Conservation (phyloP, 2,113 vertebrate species). For the Crotalus horridus region DNA sequence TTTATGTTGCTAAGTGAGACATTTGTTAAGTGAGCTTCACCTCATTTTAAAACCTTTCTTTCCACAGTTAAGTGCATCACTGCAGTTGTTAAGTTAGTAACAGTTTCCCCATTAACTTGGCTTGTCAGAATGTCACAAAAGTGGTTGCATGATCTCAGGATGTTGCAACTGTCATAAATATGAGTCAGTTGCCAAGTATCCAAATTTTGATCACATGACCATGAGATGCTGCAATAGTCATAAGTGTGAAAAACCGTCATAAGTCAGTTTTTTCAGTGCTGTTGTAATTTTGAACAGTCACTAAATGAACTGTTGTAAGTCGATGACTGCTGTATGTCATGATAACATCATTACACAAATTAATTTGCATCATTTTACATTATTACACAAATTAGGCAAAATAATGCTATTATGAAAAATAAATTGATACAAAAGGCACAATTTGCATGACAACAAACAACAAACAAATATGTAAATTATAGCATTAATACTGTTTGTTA, state of each 20-base stretch:
- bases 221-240: neutral
- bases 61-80: no score
- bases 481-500: neutral
- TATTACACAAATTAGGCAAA: neutral
- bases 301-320: neutral
- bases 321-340: neutral
- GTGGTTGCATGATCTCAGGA: neutral
- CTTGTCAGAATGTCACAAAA: neutral
- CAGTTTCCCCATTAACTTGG: no score
- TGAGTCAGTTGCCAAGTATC: neutral
- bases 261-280: neutral
- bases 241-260: no score
- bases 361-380: neutral
- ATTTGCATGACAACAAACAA: neutral
- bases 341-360: neutral
- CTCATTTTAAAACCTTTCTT: no score
- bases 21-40: no score
- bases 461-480: neutral
- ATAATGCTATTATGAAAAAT: neutral
- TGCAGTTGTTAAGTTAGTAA: no score
- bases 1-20: no score
- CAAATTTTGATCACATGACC: neutral
- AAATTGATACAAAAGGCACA: neutral
- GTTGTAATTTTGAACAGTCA: neutral
- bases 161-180: neutral